These are phyloP conservation scores for Eretmodus cyanostictus DNA, from an alignment of 2,113 vertebrate genomes.

Conservation along the genomic window DNA sequence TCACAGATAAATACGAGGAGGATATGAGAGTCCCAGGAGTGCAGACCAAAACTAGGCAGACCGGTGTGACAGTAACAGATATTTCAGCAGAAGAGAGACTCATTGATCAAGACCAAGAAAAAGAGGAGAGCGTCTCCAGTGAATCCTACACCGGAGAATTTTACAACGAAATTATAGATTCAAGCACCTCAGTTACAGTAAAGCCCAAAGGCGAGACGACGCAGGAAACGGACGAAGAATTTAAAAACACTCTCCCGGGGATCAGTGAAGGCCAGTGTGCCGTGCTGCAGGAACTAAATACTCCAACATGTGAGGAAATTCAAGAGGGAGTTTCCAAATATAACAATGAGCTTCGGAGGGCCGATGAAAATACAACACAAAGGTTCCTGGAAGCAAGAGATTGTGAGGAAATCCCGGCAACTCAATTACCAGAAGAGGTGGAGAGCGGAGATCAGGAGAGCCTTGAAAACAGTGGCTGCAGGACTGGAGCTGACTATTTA, in stretches of 20 bases:
- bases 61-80: not conserved
- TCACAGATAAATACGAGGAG: not conserved
- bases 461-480: conserved; percentile 5
- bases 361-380: conserved; percentile 39
- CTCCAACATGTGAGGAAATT: conserved; percentile 26
- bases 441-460: not conserved
- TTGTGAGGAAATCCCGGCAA: not conserved
- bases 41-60: not conserved
- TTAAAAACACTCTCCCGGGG: not conserved
- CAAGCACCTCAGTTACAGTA: not conserved
- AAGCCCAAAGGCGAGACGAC: conserved; percentile 1
- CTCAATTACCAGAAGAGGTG: conserved; percentile 52
- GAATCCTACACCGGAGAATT: not conserved
- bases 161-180: not conserved
- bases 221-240: conserved; percentile 15
- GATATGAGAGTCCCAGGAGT: not conserved
- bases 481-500: not conserved
- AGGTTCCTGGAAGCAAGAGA: conserved; percentile 37
- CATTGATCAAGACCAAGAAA: not conserved
- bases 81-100: not conserved
- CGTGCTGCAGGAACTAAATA: not conserved
- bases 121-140: not conserved
- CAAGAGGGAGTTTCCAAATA: conserved; percentile 44
- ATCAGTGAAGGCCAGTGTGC: conserved; percentile 3
- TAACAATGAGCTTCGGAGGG: conserved; percentile 29